Base-by-base conservation (phyloP, 2,888 invertebrate genomes). In the Drosophila mercatorum region DNA sequence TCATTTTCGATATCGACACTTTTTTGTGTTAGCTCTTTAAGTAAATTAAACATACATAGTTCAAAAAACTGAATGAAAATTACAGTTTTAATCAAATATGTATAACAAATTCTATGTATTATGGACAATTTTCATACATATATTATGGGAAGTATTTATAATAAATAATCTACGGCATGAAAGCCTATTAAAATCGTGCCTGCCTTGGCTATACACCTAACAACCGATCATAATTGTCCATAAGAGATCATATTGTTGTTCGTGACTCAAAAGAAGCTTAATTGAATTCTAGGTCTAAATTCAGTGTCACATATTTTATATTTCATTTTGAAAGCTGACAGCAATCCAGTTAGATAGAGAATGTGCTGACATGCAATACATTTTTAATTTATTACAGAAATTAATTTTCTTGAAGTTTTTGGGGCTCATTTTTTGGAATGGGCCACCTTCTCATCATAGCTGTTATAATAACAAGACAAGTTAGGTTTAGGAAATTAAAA, bases 281-380 rank as follows among this genome's bases (percentile, higher is more conserved):
- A 85, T 74, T 82, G 78, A 81, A 74, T 70, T 57, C 59, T 8
- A 51, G 34, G 56, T 40, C 59, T 64, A 67, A 74, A 74, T 72
- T 61, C 7, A 28, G 26, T 12, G n/a, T 22, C 47, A 62, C 59
- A 59, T 58, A 68, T 72, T 58, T 41, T 10, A 55, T 40, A 43
- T 63, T 63, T 61, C 38, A 49, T 53, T 66, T 31, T 10, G 22
- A 41, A n/a, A 52, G 31, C 47, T 34, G 17, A 34, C 51, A 34
- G 12, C 53, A 7, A 10, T 6, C 36, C 34, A 34, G 26, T 28
- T 12, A 34, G 47, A 38, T 12, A 34, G 47, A 38, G 0, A 46
- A n/a, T 34, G 41, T n/a, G 26, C 41, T 28, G 12, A 28, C 2
- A 61, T 41, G 47, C 46, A 8, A 38, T 53, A 53, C 17, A 59